A percentile compares a stretch with the other conserved stretches of the same genome.
Evolutionary conservation across 2,113 vertebrate species (phyloP).

Genomic region (Catharus bicknelli): DNA sequence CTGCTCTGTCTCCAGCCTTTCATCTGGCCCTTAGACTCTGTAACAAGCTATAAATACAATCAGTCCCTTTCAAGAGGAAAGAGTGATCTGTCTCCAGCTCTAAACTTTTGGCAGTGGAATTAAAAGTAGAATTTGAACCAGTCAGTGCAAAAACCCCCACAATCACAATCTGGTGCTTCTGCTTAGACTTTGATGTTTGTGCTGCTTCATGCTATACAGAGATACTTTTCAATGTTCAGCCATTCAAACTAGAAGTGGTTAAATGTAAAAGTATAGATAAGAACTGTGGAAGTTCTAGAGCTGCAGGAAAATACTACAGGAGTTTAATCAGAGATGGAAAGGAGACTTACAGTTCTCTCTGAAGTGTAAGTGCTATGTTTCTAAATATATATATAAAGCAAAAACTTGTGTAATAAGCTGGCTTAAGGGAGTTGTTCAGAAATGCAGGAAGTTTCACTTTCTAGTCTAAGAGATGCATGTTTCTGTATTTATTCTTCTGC

Average conservation of each 20-base stretch:
- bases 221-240: not conserved
- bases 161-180: not conserved
- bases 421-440: not conserved
- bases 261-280: not conserved
- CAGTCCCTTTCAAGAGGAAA: not conserved
- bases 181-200: not conserved
- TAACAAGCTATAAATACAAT: not conserved
- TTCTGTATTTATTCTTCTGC: slow-evolving; percentile 1
- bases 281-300: not conserved
- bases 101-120: not conserved
- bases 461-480: not conserved
- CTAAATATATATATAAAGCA: not conserved
- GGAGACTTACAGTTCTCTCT: not conserved
- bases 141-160: not conserved
- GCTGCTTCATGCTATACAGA: not conserved
- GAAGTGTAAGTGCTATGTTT: not conserved
- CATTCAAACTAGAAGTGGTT: not conserved
- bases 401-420: not conserved
- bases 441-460: slow-evolving; percentile 29
- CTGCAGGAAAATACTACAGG: not conserved
- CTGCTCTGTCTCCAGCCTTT: not conserved
- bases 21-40: not conserved
- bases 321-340: not conserved
- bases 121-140: not conserved
- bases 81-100: not conserved